Conservation (phyloP, 2,888 invertebrate genomes). For the Pomacea canaliculata region DNA sequence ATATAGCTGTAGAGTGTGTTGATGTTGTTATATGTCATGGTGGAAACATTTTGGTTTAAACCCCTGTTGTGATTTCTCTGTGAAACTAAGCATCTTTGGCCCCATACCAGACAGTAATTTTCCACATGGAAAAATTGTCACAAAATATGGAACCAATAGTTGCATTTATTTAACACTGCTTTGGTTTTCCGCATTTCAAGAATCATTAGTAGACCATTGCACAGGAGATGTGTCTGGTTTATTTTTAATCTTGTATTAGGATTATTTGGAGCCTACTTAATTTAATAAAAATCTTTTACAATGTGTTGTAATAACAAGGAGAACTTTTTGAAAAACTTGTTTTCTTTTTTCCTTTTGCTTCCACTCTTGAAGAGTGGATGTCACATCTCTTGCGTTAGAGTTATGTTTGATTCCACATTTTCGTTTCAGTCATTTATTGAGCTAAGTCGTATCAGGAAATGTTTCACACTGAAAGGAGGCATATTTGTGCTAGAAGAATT, state of each 20-base stretch:
- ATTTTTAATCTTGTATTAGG: slow-evolving; percentile 19
- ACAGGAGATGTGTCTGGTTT: slow-evolving; percentile 22
- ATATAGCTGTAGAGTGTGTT: slow-evolving; percentile 4
- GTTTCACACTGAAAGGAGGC: slow-evolving; percentile 99
- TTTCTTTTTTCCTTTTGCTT: slow-evolving; percentile 16
- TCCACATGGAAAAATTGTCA: neutral
- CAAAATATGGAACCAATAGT: neutral
- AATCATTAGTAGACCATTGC: neutral
- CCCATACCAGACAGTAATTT: no score
- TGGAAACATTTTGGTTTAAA: neutral
- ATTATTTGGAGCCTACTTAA: slow-evolving; percentile 8
- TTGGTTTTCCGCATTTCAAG: slow-evolving; percentile 8
- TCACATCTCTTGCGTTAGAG: slow-evolving; percentile 31
- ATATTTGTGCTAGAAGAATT: slow-evolving; percentile 99
- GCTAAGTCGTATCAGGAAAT: slow-evolving; percentile 98
- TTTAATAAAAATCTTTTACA: slow-evolving; percentile 10
- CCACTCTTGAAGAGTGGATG: slow-evolving; percentile 22
- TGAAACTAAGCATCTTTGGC: no score
- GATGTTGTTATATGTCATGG: slow-evolving; percentile 1
- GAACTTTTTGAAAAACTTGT: neutral
- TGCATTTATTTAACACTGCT: slow-evolving; percentile 4
- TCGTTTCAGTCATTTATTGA: slow-evolving; percentile 97
- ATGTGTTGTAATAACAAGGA: neutral
- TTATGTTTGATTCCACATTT: slow-evolving; percentile 50
- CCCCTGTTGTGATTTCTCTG: no score